A percentile compares a stretch with the other conserved stretches of the same genome.
These are phyloP conservation scores for Dreissena polymorpha DNA, from an alignment of 1,140 invertebrate species.

Conservation along the genomic window DNA sequence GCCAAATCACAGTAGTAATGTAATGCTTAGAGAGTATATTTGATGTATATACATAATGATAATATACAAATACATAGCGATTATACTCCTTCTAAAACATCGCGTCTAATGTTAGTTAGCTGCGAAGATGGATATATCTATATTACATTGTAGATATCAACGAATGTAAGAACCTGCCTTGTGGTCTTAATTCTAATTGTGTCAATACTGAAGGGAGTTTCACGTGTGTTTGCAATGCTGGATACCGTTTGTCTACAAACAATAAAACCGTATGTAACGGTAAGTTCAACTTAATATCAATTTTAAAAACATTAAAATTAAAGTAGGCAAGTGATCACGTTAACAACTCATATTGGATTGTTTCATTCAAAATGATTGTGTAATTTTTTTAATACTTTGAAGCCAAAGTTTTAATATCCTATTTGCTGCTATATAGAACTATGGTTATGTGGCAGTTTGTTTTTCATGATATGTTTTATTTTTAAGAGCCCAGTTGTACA, in stretches of 20 bases:
- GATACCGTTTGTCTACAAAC: background rate
- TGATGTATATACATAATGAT: background rate
- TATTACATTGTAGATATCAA: background rate
- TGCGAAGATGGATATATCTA: background rate
- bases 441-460: too few species aligned
- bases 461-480: too few species aligned
- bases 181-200: slow-evolving; percentile 5
- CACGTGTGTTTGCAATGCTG: background rate
- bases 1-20: background rate
- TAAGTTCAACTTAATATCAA: background rate
- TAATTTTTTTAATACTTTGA: background rate
- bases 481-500: too few species aligned
- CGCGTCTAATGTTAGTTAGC: background rate
- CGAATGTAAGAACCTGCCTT: background rate
- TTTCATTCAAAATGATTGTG: background rate
- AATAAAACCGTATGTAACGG: background rate
- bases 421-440: background rate
- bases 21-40: background rate
- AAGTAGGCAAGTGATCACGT: background rate
- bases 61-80: background rate
- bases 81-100: background rate
- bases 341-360: background rate
- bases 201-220: slow-evolving; percentile 1
- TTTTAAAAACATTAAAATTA: background rate
- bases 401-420: background rate